Conservation (phyloP, 2,113 vertebrate species). For the Fregata magnificens region DNA sequence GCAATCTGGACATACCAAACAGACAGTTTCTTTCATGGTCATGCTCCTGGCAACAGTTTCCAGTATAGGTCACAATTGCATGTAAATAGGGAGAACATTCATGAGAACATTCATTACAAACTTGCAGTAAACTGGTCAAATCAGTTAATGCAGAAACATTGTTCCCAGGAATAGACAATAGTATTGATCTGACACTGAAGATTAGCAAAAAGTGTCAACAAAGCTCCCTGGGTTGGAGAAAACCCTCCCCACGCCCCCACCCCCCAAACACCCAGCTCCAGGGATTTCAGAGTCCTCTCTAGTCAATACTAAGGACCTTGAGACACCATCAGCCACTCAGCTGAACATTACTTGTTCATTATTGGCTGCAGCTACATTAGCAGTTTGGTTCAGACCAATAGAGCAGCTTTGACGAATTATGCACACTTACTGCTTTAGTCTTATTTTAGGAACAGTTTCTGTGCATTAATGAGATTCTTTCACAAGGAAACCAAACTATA, state of each 20-base stretch:
- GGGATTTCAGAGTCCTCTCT: neutral
- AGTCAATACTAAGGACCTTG: neutral
- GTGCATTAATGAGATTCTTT: neutral
- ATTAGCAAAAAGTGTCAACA: neutral
- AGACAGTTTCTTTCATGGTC: neutral
- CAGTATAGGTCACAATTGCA: neutral
- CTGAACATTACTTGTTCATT: neutral
- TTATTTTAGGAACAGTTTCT: neutral
- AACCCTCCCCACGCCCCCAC: neutral
- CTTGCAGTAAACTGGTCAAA: neutral
- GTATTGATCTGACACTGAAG: neutral
- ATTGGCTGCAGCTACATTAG: neutral
- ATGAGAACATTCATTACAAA: neutral
- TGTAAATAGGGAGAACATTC: neutral
- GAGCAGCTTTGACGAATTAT: neutral
- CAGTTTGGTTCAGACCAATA: neutral
- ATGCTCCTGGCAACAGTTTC: neutral
- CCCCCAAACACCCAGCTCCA: neutral
- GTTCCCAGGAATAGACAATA: neutral
- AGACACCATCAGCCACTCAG: neutral
- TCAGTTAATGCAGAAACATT: neutral
- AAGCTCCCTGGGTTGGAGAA: neutral
- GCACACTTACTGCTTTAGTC: neutral
- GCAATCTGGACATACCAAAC: neutral
- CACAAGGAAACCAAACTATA: neutral